phyloP scores from a whole-genome alignment of 2,797 vertebrate genomes.

The Leuciscus waleckii region DNA sequence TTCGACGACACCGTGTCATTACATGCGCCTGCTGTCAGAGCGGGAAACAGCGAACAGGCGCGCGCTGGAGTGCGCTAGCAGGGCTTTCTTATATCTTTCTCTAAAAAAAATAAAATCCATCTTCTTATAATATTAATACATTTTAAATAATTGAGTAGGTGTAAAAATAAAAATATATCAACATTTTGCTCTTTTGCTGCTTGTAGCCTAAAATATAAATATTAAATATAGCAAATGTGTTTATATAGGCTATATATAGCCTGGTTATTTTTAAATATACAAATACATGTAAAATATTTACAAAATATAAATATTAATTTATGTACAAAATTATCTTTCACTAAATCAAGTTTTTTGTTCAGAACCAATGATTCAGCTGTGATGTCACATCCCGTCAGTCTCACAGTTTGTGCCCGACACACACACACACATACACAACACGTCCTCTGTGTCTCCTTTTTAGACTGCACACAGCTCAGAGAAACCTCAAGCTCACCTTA shows the following conservation, averaged over 20 bases:
- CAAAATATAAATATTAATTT: neutral
- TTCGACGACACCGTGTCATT: conserved; percentile 33
- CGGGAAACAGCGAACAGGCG: neutral
- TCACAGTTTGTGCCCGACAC: neutral
- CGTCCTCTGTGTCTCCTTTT: neutral
- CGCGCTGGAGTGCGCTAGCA: neutral
- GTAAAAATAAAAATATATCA: neutral
- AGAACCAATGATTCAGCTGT: neutral
- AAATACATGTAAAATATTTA: neutral
- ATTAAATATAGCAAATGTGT: too few species aligned
- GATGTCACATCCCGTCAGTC: conserved; percentile 19
- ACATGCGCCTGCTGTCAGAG: conserved; percentile 29
- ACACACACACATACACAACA: neutral
- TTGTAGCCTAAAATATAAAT: too few species aligned
- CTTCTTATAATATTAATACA: neutral
- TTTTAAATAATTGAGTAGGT: neutral
- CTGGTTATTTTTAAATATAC: too few species aligned
- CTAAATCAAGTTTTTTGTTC: neutral
- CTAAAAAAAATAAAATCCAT: neutral
- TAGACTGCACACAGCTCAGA: neutral
- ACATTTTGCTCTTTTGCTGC: too few species aligned
- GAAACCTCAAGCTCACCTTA: conserved; percentile 20
- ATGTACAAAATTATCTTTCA: neutral
- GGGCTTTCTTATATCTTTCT: neutral
- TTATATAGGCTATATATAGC: too few species aligned